Evolutionary conservation across 2,113 vertebrate genomes (phyloP).

Genomic region (Callocephalon fimbriatum): DNA sequence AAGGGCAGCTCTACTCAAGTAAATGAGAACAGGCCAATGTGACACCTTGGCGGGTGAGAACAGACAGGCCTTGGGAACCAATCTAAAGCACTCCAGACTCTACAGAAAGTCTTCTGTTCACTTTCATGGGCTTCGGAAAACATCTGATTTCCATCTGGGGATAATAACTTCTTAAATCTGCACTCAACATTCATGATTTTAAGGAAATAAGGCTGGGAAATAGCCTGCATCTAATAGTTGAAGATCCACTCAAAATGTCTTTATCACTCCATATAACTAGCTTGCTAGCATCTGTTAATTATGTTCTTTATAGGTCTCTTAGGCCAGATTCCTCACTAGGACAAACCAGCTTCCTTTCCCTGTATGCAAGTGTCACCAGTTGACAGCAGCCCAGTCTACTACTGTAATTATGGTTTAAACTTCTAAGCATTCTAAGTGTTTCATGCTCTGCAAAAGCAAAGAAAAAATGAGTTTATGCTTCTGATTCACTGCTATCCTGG

Average conservation of each 20-base stretch:
- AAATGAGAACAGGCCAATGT: not conserved
- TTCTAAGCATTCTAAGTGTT: not conserved
- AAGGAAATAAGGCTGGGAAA: not conserved
- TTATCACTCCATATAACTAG: not conserved
- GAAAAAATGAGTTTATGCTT: not conserved
- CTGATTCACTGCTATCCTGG: slow-evolving; percentile 33
- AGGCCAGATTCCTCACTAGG: not conserved
- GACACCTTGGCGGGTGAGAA: not conserved
- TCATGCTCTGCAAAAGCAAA: not conserved
- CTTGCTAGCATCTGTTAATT: not conserved
- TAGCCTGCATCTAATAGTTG: not conserved
- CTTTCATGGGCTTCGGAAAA: not conserved
- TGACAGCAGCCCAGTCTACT: not conserved
- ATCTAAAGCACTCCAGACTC: not conserved
- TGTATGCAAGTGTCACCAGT: not conserved
- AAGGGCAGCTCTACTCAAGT: not conserved
- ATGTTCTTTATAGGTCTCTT: not conserved
- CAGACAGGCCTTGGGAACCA: not conserved
- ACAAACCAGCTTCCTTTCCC: not conserved
- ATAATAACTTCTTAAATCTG: not conserved
- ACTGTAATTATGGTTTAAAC: not conserved
- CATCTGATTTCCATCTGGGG: not conserved
- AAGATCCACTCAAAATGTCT: not conserved
- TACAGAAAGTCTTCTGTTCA: not conserved
- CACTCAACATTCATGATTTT: not conserved